Percentiles rank a stretch among this genome's conserved stretches.
phyloP scores from a whole-genome alignment of 1,140 invertebrate genomes.

The Pseudomyrmex sp. region DNA sequence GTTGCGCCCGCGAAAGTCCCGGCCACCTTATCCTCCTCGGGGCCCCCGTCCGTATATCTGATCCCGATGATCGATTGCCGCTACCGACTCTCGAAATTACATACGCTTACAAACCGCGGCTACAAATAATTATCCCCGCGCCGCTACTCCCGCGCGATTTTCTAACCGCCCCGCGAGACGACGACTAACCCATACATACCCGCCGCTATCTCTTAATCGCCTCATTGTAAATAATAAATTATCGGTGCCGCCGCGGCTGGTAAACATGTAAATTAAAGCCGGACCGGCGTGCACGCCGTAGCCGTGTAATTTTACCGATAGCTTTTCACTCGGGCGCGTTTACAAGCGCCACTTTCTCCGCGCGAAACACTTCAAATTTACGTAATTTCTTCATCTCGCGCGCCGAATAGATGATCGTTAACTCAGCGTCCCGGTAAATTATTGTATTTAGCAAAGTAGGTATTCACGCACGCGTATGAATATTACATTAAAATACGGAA shows the following conservation, averaged over 20 bases:
- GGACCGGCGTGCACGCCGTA: conserved; percentile 11
- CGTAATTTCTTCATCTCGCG: conserved; percentile 47
- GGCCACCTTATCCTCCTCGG: conserved; percentile 55
- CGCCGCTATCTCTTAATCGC: conserved; percentile 65
- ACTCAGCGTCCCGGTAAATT: conserved; percentile 12
- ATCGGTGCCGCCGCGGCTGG: conserved; percentile 22
- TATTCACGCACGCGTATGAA: not conserved
- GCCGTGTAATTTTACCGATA: conserved; percentile 35
- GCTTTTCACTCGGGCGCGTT: conserved; percentile 10
- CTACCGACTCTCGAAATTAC: conserved; percentile 77
- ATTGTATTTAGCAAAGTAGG: conserved; percentile 1
- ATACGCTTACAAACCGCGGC: conserved; percentile 70
- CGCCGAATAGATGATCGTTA: not conserved
- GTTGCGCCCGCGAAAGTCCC: conserved; percentile 31
- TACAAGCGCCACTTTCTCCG: conserved; percentile 1
- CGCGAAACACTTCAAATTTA: conserved; percentile 25
- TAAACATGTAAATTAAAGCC: conserved; percentile 56
- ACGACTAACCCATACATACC: not conserved
- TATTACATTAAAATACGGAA: not conserved
- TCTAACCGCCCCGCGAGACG: not conserved
- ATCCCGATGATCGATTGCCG: conserved; percentile 77
- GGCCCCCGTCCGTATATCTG: conserved; percentile 60
- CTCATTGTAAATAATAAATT: conserved; percentile 63
- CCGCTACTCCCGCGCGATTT: conserved; percentile 71
- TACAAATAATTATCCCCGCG: conserved; percentile 70